phyloP scores from a whole-genome alignment of 2,888 invertebrate species.

The Didymodactylos carnosus region DNA sequence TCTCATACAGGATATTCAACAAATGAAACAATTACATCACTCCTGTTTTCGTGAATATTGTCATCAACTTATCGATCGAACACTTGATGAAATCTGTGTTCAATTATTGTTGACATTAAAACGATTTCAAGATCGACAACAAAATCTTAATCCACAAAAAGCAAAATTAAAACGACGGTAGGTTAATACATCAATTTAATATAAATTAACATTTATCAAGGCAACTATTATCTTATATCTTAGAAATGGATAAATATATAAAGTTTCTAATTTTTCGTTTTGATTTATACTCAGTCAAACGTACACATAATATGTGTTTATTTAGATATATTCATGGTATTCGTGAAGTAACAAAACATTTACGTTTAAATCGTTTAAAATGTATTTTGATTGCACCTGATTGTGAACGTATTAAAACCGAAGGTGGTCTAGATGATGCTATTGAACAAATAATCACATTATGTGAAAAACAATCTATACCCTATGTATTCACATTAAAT shows the following conservation, averaged over 20 bases:
- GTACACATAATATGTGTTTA: constrained; percentile 35
- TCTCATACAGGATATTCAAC: neutral
- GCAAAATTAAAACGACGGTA: neutral
- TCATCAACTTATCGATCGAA: constrained; percentile 42
- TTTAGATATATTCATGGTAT: constrained; percentile 45
- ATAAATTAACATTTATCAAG: neutral
- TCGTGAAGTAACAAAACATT: constrained; percentile 42
- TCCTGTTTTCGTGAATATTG: constrained; percentile 37
- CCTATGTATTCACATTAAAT: constrained; percentile 43
- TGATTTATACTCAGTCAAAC: too few species aligned
- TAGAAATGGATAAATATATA: too few species aligned
- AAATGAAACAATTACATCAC: neutral
- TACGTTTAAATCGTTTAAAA: constrained; percentile 43
- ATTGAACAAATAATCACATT: constrained; percentile 38
- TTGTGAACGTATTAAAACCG: constrained; percentile 39
- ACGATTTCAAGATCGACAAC: constrained; percentile 45
- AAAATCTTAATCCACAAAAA: constrained; percentile 36
- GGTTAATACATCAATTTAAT: too few species aligned
- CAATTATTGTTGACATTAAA: constrained; percentile 41
- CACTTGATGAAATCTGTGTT: constrained; percentile 38
- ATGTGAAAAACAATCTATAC: constrained; percentile 39
- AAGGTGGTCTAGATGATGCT: constrained; percentile 43
- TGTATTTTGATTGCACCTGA: constrained; percentile 46
- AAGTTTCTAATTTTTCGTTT: too few species aligned
- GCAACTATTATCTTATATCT: neutral